Conservation (phyloP, 1,140 invertebrate species). For the Rhizoglyphus robini region DNA sequence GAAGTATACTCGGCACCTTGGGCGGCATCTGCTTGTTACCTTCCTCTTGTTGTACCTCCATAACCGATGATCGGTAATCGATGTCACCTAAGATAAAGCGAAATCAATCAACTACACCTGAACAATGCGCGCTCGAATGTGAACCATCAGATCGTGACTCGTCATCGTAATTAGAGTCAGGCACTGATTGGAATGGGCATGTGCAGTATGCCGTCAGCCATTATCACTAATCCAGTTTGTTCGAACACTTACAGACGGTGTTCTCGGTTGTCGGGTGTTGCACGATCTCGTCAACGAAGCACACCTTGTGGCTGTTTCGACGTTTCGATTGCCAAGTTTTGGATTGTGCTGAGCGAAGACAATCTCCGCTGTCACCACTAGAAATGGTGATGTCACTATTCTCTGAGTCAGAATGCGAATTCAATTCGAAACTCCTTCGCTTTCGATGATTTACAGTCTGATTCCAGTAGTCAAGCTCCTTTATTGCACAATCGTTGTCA, state of each 20-base stretch:
- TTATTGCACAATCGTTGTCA: background rate
- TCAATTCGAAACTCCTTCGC: background rate
- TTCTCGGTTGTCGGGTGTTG: too few species aligned
- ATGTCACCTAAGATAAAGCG: background rate
- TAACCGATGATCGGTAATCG: background rate
- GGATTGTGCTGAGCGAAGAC: background rate
- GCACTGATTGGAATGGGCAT: too few species aligned
- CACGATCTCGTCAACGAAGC: conserved; percentile 2
- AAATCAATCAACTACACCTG: conserved; percentile 9
- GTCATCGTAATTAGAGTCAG: too few species aligned
- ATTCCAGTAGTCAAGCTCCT: background rate
- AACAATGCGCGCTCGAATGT: too few species aligned
- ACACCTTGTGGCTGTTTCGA: background rate
- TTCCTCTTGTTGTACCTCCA: background rate
- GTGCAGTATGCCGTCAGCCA: too few species aligned
- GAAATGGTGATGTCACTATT: conserved; percentile 2
- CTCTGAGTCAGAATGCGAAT: conserved; percentile 6
- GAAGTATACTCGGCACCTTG: background rate
- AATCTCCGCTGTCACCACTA: background rate
- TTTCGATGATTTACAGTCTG: background rate
- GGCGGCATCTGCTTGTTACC: background rate
- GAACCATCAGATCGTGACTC: too few species aligned
- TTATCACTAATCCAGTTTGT: too few species aligned
- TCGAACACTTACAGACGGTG: too few species aligned
- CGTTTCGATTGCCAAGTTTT: conserved; percentile 3